Conservation (phyloP, 2,888 invertebrate genomes). For the Oscheius sp. region DNA sequence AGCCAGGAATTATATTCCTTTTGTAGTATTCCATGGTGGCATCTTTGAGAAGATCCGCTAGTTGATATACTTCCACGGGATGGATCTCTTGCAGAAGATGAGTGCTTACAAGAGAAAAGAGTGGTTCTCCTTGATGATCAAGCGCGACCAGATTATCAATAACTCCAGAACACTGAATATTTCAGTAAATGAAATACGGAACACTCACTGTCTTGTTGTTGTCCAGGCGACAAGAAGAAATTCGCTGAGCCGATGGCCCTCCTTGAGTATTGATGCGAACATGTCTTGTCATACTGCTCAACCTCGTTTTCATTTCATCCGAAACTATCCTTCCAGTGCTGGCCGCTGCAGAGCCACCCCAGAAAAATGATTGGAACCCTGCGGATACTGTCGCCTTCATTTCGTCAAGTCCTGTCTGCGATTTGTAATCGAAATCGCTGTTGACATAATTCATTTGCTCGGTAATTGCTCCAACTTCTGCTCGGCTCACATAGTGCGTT, state of each 20-base stretch:
- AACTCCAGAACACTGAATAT: background rate
- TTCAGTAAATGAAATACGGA: background rate
- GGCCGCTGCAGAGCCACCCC: background rate
- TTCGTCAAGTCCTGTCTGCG: background rate
- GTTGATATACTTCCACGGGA: background rate
- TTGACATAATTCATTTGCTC: background rate
- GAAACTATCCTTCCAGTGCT: background rate
- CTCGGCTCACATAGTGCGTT: background rate
- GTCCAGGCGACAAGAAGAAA: background rate
- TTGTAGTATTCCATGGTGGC: background rate
- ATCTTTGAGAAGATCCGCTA: background rate
- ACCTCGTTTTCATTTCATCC: background rate
- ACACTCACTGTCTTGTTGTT: background rate
- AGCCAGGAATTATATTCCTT: background rate
- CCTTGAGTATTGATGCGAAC: background rate
- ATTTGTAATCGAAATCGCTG: background rate
- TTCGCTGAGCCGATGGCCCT: background rate
- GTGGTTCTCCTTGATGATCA: constrained; percentile 3
- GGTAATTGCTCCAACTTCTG: background rate
- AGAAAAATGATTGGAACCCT: background rate
- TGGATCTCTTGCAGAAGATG: background rate
- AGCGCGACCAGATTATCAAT: background rate
- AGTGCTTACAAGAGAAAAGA: background rate
- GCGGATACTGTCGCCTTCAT: background rate
- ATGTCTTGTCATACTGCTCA: background rate